phyloP scores from a whole-genome alignment of 2,113 vertebrate genomes.

The Aleadryas rufinucha region DNA sequence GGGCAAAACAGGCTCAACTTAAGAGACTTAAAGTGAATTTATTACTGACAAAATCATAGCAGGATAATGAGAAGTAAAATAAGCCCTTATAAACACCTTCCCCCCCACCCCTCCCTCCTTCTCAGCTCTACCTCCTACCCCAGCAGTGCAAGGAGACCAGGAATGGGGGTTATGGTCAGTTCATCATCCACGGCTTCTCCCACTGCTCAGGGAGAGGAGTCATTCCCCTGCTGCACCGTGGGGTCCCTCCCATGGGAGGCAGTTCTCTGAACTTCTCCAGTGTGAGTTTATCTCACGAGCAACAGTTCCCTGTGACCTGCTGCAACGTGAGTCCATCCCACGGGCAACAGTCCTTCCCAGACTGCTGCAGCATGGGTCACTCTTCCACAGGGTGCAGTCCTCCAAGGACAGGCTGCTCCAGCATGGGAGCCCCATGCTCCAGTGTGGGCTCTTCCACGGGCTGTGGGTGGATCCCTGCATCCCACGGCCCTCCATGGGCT shows the following conservation, averaged over 20 bases:
- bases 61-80: neutral
- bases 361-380: neutral
- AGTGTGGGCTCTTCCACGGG: rapidly evolving
- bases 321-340: neutral
- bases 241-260: neutral
- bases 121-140: too few relatives aligned
- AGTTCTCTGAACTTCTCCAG: neutral
- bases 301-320: neutral
- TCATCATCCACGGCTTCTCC: neutral
- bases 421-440: neutral
- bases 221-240: neutral
- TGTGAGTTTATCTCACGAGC: rapidly evolving
- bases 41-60: neutral
- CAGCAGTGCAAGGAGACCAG: neutral
- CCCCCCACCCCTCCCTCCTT: neutral
- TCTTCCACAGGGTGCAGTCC: neutral
- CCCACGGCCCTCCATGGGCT: neutral
- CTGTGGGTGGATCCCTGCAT: neutral
- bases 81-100: neutral
- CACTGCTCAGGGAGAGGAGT: neutral
- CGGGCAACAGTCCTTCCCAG: neutral
- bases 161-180: neutral
- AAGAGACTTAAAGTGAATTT: neutral
- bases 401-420: neutral
- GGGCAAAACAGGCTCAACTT: neutral